These are phyloP conservation scores for Epizoanthus fatuus DNA, from an alignment of 92 coral and sea anemone genomes.

Conservation along the genomic window DNA sequence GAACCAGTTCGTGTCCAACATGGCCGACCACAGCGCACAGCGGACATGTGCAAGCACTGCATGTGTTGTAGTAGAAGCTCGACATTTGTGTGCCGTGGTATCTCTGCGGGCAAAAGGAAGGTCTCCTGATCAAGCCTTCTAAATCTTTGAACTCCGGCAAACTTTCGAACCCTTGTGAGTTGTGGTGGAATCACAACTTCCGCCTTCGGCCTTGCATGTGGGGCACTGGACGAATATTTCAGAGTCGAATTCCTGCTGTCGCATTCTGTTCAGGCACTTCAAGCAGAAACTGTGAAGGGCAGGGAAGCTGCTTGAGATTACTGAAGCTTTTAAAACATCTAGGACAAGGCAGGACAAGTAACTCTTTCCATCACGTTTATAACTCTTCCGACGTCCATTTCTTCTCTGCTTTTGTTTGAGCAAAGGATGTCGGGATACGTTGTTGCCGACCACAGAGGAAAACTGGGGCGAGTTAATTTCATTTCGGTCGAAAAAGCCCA, in stretches of 20 bases:
- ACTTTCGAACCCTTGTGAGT: neutral
- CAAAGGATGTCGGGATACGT: no score
- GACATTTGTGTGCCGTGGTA: neutral
- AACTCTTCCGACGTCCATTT: neutral
- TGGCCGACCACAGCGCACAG: neutral
- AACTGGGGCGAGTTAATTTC: no score
- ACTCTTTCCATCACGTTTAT: no score
- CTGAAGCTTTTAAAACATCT: neutral
- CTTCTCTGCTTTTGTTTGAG: no score
- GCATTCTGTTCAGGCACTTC: neutral
- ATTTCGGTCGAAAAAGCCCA: no score
- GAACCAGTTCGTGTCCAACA: neutral
- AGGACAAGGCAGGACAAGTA: neutral
- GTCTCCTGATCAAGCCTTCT: neutral
- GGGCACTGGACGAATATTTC: neutral
- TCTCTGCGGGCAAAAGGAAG: neutral
- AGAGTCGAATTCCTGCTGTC: neutral
- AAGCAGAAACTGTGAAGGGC: slow-evolving; percentile 2
- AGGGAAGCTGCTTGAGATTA: neutral
- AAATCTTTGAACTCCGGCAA: neutral
- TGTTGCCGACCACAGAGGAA: no score
- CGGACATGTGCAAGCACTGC: neutral
- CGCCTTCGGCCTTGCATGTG: neutral
- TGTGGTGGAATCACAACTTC: neutral
- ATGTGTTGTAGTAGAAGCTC: neutral